These are phyloP conservation scores for Silurus meridionalis DNA, from an alignment of 2,113 vertebrate genomes.

Conservation along the genomic window DNA sequence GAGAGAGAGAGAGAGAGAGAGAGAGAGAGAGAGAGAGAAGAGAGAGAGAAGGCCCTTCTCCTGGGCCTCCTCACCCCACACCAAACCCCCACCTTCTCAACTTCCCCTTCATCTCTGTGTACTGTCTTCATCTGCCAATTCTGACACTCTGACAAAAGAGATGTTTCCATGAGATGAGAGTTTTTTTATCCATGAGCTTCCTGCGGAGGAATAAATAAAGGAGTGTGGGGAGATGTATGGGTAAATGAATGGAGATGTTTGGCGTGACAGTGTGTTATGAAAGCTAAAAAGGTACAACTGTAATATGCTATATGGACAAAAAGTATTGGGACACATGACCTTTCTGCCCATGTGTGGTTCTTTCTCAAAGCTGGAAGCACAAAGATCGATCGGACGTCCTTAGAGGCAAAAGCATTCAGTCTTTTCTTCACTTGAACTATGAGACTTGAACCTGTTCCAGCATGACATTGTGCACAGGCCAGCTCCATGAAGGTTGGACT, in stretches of 20 bases:
- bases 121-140: constrained; percentile 37
- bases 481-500: too few relatives aligned
- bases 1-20: not conserved
- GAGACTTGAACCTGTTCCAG: too few relatives aligned
- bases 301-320: too few relatives aligned
- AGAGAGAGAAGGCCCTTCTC: constrained; percentile 13
- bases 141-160: constrained; percentile 43
- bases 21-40: not conserved
- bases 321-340: too few relatives aligned
- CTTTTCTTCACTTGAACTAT: too few relatives aligned
- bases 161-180: constrained; percentile 25
- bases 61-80: constrained; percentile 30
- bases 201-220: constrained; percentile 9
- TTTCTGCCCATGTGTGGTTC: too few relatives aligned
- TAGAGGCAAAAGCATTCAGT: too few relatives aligned
- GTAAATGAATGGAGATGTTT: not conserved
- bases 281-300: not conserved
- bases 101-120: constrained; percentile 16
- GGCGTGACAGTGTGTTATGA: not conserved
- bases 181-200: constrained; percentile 36
- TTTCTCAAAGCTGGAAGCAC: too few relatives aligned
- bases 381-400: too few relatives aligned
- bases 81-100: not conserved
- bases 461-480: too few relatives aligned
- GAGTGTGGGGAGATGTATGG: not conserved